Conservation (phyloP, 2,797 vertebrate species). For the Cyclopterus lumpus region DNA sequence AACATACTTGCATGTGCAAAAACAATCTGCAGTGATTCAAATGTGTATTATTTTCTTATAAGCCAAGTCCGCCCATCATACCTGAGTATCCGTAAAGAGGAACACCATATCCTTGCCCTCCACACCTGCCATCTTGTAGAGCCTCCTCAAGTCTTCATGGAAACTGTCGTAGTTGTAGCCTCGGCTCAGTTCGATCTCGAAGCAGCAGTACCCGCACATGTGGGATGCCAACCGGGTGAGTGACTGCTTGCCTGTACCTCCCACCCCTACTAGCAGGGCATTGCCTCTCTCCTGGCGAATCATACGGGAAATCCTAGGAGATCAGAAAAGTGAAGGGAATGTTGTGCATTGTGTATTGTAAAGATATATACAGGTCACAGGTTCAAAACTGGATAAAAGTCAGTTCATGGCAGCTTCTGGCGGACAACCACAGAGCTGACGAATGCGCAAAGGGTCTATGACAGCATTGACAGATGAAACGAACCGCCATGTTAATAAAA, state of each 20-base stretch:
- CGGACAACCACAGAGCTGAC: background rate
- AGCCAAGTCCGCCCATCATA: constrained; percentile 47
- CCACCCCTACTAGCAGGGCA: constrained; percentile 90
- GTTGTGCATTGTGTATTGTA: background rate
- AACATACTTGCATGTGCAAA: background rate
- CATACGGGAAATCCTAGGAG: constrained; percentile 88
- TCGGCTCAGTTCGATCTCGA: constrained; percentile 89
- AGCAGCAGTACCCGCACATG: constrained; percentile 89
- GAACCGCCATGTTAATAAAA: background rate
- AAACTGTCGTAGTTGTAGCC: constrained; percentile 91
- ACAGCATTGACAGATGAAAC: background rate
- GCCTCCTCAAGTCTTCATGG: constrained; percentile 90
- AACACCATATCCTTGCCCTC: constrained; percentile 90
- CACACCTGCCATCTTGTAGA: constrained; percentile 90
- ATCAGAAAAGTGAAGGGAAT: background rate
- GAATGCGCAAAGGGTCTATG: too few species aligned
- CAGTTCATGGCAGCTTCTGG: background rate
- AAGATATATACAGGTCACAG: background rate
- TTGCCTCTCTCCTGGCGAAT: constrained; percentile 93
- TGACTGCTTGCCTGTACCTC: constrained; percentile 92
- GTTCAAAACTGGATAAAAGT: background rate
- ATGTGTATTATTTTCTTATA: background rate
- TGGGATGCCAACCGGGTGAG: constrained; percentile 89
- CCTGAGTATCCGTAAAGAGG: constrained; percentile 93
- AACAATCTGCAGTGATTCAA: background rate